Evolutionary conservation across 2,888 invertebrate genomes (phyloP), one percentile per base, ranked within the genome.

Genomic region (Odontocolon sp.): DNA sequence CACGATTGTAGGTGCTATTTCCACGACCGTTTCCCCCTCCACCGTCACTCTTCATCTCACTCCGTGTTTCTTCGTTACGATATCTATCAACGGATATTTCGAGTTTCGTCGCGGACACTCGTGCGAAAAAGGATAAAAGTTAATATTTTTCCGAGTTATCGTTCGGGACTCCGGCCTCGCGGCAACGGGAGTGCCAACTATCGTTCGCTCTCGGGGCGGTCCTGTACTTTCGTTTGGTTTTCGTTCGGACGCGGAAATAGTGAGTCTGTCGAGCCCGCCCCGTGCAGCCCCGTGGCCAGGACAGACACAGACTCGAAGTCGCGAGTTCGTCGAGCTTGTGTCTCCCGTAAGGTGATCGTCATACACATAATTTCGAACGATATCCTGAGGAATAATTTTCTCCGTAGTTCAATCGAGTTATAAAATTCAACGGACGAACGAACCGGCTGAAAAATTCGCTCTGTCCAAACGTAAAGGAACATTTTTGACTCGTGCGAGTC

Each of bases 1-100:
- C 72, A 42, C 67, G 76, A 54, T 67, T 64, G 64, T 70, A 66
- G 75, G 42, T 75, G 70, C 67, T 77, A 77, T 77, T 77, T 72
- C 72, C 63, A 72, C 72, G 63, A 68, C 63, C 68, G 67, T 52
- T 47, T 57, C 40, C 26, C 33, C 33, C 40, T 31, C 40, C 54
- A 6, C 40, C 59, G 40, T 16, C 54, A 16, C 33, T 31, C 31
- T 45, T 28, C 31, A 14, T 61, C 45, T 18, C 33, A 4, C 38
- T 38, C 2, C 5, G n/a, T 36, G 54, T 56, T 38, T 59, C 40
- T 31, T 21, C 33, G 31, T 21, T 6, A 18, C 21, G 26, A 18
- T 47, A 31, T 47, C 61, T 18, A 61, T n/a, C 45, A 47, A 36
- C 63, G 63, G 33, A 21, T 45, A 47, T 63, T 59, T 42, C 47